Percentiles rank a stretch among this genome's conserved stretches.
phyloP scores from a whole-genome alignment of 2,797 vertebrate species.

The Sparidentex hasta region DNA sequence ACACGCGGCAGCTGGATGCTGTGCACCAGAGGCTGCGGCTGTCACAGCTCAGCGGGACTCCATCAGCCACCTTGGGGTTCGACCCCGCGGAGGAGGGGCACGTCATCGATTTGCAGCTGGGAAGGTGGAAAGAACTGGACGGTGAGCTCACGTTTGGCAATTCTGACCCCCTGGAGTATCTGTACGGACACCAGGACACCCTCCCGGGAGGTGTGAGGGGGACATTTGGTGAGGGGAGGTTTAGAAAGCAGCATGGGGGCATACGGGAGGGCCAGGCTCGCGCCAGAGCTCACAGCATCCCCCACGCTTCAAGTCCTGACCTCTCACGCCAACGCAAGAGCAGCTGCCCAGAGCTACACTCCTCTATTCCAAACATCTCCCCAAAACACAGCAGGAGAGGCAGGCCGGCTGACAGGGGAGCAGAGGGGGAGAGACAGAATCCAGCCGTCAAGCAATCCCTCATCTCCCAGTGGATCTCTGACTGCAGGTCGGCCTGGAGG shows the following conservation, averaged over 20 bases:
- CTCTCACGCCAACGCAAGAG: conserved; percentile 75
- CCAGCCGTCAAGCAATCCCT: conserved; percentile 79
- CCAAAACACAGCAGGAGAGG: conserved; percentile 29
- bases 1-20: conserved; percentile 60
- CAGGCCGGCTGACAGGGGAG: conserved; percentile 35
- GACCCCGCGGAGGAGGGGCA: conserved; percentile 30
- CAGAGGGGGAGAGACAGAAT: conserved; percentile 45
- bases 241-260: conserved; percentile 20
- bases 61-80: conserved; percentile 24
- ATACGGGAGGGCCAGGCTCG: conserved; percentile 33
- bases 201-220: conserved; percentile 38
- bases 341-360: conserved; percentile 77
- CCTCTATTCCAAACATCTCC: conserved; percentile 38
- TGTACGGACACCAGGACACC: conserved; percentile 81
- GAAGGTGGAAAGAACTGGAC: conserved; percentile 23
- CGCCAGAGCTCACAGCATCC: conserved; percentile 74
- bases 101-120: not conserved
- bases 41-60: conserved; percentile 46
- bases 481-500: conserved; percentile 89
- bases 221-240: conserved; percentile 21
- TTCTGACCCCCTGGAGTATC: conserved; percentile 88
- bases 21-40: conserved; percentile 64
- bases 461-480: conserved; percentile 90
- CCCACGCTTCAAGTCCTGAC: conserved; percentile 76
- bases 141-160: conserved; percentile 47